Evolutionary conservation across 2,113 vertebrate genomes (phyloP).

Genomic region (Cnemophilus loriae): DNA sequence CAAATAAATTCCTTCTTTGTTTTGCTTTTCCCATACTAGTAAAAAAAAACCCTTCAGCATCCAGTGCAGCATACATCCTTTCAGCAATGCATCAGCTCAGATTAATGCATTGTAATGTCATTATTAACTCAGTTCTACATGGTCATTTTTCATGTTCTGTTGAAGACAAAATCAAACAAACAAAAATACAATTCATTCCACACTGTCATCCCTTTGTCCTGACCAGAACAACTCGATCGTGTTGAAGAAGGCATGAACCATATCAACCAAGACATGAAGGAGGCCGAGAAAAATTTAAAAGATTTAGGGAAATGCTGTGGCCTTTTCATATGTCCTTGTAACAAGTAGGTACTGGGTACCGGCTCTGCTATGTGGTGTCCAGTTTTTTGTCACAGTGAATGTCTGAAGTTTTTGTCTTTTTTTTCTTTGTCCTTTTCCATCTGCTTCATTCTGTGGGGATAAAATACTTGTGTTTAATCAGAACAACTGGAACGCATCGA

Average conservation of each 20-base stretch:
- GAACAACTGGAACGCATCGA: slow-evolving; percentile 90
- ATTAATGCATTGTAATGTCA: slow-evolving; percentile 74
- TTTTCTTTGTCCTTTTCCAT: slow-evolving; percentile 92
- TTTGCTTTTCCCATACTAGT: slow-evolving; percentile 41
- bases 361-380: slow-evolving; percentile 88
- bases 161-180: slow-evolving; percentile 70
- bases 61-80: slow-evolving; percentile 54
- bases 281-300: slow-evolving; percentile 99
- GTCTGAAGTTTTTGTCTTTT: slow-evolving; percentile 94
- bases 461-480: slow-evolving; percentile 89
- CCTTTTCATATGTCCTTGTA: slow-evolving; percentile 98
- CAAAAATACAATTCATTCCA: slow-evolving; percentile 92
- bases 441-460: slow-evolving; percentile 97
- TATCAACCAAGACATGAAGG: slow-evolving; percentile 99
- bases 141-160: slow-evolving; percentile 88
- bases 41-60: slow-evolving; percentile 41
- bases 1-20: slow-evolving; percentile 50
- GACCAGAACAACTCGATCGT: slow-evolving; percentile 99
- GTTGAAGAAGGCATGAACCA: slow-evolving; percentile 99
- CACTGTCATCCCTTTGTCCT: slow-evolving; percentile 99
- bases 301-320: slow-evolving; percentile 99
- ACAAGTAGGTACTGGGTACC: slow-evolving; percentile 98
- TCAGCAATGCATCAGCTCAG: slow-evolving; percentile 71
- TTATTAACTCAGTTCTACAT: slow-evolving; percentile 69
- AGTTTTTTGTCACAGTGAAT: slow-evolving; percentile 97